These are phyloP conservation scores for Phyllotreta cruciferae DNA, from an alignment of 2,888 invertebrate genomes.

Conservation along the genomic window DNA sequence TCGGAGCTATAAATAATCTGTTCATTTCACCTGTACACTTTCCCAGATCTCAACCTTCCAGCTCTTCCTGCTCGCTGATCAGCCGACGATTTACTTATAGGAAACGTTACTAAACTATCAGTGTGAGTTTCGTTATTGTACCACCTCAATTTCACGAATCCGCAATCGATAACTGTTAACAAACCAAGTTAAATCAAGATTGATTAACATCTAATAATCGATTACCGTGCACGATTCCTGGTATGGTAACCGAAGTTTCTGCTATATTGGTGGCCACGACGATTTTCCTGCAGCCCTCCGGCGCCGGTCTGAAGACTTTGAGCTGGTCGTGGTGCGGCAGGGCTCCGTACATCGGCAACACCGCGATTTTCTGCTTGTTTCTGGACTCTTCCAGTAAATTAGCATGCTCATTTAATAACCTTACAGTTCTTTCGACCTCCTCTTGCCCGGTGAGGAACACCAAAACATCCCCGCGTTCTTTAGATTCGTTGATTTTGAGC, in stretches of 20 bases:
- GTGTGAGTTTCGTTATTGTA: slow-evolving; percentile 85
- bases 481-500: slow-evolving; percentile 85
- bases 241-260: slow-evolving; percentile 95
- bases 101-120: slow-evolving; percentile 82
- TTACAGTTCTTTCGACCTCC: slow-evolving; percentile 83
- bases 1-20: no score
- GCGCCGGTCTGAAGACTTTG: slow-evolving; percentile 79
- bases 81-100: slow-evolving; percentile 88
- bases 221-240: slow-evolving; percentile 87
- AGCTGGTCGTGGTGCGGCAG: slow-evolving; percentile 81
- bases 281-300: slow-evolving; percentile 81
- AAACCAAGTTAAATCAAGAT: background rate
- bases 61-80: slow-evolving; percentile 92
- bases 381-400: slow-evolving; percentile 63
- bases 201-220: slow-evolving; percentile 8
- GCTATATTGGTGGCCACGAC: slow-evolving; percentile 96
- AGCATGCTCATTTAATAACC: slow-evolving; percentile 70
- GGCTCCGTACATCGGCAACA: slow-evolving; percentile 93
- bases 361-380: slow-evolving; percentile 66
- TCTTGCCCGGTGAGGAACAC: slow-evolving; percentile 94
- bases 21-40: slow-evolving; percentile 73
- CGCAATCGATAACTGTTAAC: slow-evolving; percentile 86
- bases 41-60: slow-evolving; percentile 84
- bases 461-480: slow-evolving; percentile 85
- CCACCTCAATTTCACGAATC: slow-evolving; percentile 93